Evolutionary conservation across 2,797 vertebrate genomes (phyloP), one percentile per base, ranked within the genome.

Genomic region (Yasuhikotakia modesta): DNA sequence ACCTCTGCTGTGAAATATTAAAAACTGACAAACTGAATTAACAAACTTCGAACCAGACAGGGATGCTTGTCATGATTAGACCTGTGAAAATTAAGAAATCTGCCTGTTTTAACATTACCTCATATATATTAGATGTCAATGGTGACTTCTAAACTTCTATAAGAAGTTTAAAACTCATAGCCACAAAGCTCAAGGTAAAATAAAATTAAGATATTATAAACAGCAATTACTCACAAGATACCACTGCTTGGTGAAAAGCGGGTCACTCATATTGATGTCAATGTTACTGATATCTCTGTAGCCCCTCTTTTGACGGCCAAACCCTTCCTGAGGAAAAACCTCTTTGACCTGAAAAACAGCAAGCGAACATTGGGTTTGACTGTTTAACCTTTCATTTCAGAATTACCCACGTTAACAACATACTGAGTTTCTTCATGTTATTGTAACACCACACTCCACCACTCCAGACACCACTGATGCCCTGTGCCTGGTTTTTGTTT

Each of bases 181-280:
- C 55, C 39, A 39, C 69, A 12, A 70, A 85, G 79, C 27, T 78
- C 86, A 92, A 92, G 89, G 89, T 92, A 88, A 91, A 75, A 43
- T 71, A 22, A 85, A 70, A 61, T 24, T 50, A 83, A 80, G 67
- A 82, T 83, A 78, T 27, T 27, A 80, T 68, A 73, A 70, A 53
- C 67, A 81, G 70, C 84, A 79, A 90, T 88, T 87, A 91, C 96
- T 95, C 92, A 99, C 98, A 92, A 99, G 92, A 87, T 99, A 99
- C 98, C 98, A 99, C 69, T 99, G 98, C 86, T 99, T 99, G 45
- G 94, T 92, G 90, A 99, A 99, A 74, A 99, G 92, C 67, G 98
- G 98, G 87, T 99, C 98, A 0, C 95, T 98, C 94, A 99, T 96
- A 86, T 96, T 98, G 87, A 96, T 94, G 86, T 98, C 95, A 35